Evolutionary conservation across 2,888 invertebrate species (phyloP).

Genomic region (Ptilodon capucinus): DNA sequence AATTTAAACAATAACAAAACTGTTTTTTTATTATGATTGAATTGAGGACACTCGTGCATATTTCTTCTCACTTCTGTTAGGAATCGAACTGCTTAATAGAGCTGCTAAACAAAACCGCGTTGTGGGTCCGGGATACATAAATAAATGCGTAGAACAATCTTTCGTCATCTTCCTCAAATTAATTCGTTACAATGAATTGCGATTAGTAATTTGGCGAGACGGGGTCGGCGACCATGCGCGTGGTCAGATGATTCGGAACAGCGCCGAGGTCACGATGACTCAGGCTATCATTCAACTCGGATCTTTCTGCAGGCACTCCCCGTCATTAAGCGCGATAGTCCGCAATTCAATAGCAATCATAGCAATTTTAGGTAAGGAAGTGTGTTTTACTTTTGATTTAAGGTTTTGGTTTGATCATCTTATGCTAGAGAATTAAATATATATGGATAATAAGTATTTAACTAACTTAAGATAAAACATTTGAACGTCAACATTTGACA

Average conservation of each 20-base stretch:
- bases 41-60: too few species aligned
- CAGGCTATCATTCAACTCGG: neutral
- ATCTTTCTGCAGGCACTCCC: neutral
- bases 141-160: neutral
- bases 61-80: too few species aligned
- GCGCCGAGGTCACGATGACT: neutral
- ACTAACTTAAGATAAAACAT: too few species aligned
- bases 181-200: neutral
- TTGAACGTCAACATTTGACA: too few species aligned
- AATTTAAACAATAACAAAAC: too few species aligned
- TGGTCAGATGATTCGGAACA: neutral
- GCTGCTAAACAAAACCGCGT: too few species aligned
- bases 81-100: too few species aligned
- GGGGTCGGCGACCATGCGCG: neutral
- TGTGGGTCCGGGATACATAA: too few species aligned
- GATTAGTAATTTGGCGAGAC: neutral
- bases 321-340: neutral
- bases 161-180: neutral
- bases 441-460: too few species aligned
- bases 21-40: too few species aligned
- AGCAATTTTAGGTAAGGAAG: neutral
- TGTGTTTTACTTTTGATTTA: neutral
- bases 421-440: neutral
- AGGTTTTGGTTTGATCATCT: neutral
- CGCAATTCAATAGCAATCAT: neutral